phyloP scores from a whole-genome alignment of 2,113 vertebrate genomes.

The Perca schrenkii region DNA sequence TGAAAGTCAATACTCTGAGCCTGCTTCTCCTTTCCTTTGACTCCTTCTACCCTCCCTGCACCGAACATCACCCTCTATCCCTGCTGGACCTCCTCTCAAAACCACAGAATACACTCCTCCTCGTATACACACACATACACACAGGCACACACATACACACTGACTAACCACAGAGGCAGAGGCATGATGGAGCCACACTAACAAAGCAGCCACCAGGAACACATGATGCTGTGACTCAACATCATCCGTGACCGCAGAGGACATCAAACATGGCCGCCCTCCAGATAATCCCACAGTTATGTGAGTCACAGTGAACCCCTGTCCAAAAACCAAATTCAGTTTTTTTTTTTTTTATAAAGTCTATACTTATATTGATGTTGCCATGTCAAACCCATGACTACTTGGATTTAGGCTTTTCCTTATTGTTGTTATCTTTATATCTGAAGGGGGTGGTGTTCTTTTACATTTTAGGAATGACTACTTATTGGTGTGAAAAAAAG shows the following conservation, averaged over 20 bases:
- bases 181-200: constrained; percentile 55
- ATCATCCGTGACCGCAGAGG: constrained; percentile 55
- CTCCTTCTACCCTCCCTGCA: constrained; percentile 41
- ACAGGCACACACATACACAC: constrained; percentile 3
- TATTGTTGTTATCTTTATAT: not conserved
- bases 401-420: constrained; percentile 5
- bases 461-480: constrained; percentile 6
- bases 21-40: constrained; percentile 62
- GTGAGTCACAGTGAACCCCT: constrained; percentile 39
- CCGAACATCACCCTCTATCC: constrained; percentile 46
- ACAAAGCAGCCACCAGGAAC: constrained; percentile 54
- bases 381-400: constrained; percentile 10
- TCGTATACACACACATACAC: constrained; percentile 8
- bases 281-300: constrained; percentile 50
- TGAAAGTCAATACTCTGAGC: constrained; percentile 90
- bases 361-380: constrained; percentile 6
- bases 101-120: constrained; percentile 53
- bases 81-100: constrained; percentile 50
- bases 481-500: not conserved
- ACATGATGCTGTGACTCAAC: constrained; percentile 70
- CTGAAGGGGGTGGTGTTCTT: not conserved
- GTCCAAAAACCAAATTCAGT: constrained; percentile 24
- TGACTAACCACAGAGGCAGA: constrained; percentile 57
- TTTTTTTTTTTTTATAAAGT: constrained; percentile 3
- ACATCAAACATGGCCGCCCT: constrained; percentile 60